Conservation (phyloP, 2,797 vertebrate species). For the Gymnodraco acuticeps region DNA sequence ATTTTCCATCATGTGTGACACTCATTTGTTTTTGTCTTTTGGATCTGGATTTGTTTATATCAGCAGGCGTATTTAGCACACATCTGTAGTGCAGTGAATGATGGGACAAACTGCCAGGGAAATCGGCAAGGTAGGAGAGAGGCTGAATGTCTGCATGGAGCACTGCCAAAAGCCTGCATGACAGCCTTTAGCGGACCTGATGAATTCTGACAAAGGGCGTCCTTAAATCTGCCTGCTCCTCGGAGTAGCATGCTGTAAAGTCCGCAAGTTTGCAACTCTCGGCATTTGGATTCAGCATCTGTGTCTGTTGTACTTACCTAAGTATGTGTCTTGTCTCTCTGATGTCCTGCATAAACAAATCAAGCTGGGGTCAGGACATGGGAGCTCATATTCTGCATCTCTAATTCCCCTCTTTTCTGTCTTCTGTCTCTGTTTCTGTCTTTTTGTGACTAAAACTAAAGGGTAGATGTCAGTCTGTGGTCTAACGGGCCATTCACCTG, state of each 20-base stretch:
- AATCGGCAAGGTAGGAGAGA: conserved; percentile 71
- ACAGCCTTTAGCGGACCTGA: conserved; percentile 46
- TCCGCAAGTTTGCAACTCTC: conserved; percentile 48
- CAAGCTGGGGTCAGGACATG: conserved; percentile 8
- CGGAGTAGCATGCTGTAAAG: conserved; percentile 59
- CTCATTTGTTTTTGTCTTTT: conserved; percentile 48
- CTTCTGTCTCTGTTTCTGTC: background rate
- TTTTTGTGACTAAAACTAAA: conserved; percentile 16
- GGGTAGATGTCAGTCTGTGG: background rate
- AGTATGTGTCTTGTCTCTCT: conserved; percentile 38
- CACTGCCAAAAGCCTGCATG: conserved; percentile 66
- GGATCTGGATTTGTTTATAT: conserved; percentile 66
- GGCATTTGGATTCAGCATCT: conserved; percentile 60
- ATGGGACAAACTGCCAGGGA: conserved; percentile 61
- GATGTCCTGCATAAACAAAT: conserved; percentile 36
- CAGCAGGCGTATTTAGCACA: conserved; percentile 71
- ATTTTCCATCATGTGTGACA: conserved; percentile 20
- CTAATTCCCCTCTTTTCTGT: conserved; percentile 2
- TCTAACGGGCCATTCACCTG: background rate
- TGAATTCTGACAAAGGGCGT: conserved; percentile 36
- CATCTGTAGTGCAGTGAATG: conserved; percentile 72
- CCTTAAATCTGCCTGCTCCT: conserved; percentile 39
- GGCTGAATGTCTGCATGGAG: conserved; percentile 70
- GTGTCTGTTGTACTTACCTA: conserved; percentile 38
- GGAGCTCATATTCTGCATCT: conserved; percentile 36